Conservation (phyloP, 1,140 invertebrate genomes). For the Melitaea cinxia region DNA sequence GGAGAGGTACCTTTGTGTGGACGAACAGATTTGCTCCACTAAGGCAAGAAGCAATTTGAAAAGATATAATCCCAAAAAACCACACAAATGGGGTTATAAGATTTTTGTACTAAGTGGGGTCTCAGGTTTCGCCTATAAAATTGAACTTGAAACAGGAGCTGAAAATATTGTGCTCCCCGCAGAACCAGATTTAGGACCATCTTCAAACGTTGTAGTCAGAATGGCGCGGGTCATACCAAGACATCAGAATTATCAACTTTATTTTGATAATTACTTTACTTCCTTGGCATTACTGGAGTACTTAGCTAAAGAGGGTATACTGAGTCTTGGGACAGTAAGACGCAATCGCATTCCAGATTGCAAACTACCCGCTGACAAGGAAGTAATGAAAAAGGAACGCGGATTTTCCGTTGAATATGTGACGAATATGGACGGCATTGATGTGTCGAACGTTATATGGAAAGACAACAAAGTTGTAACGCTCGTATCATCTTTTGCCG, state of each 20-base stretch:
- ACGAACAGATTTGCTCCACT: too few relatives aligned
- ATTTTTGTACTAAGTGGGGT: constrained; percentile 64
- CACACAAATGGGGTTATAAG: too few relatives aligned
- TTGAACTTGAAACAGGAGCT: too few relatives aligned
- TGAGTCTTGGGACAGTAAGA: constrained; percentile 16
- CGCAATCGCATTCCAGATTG: background rate
- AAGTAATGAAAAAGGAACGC: too few relatives aligned
- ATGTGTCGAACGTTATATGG: background rate
- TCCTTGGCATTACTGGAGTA: constrained; percentile 43
- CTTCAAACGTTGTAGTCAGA: constrained; percentile 41
- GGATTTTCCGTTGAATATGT: too few relatives aligned
- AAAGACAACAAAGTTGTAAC: constrained; percentile 27
- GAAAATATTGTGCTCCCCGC: too few relatives aligned
- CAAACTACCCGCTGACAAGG: background rate
- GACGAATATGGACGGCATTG: too few relatives aligned
- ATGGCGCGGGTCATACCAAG: constrained; percentile 38
- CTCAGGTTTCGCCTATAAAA: constrained; percentile 56
- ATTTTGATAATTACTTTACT: constrained; percentile 63
- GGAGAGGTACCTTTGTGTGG: too few relatives aligned
- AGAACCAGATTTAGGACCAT: constrained; percentile 45
- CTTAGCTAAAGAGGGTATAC: constrained; percentile 42
- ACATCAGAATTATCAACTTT: constrained; percentile 48
- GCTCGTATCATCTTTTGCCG: constrained; percentile 15
- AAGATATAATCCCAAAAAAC: constrained; percentile 49
- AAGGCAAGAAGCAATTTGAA: constrained; percentile 47